These are phyloP conservation scores for Drosophila parthenogenetica DNA, from an alignment of 2,888 invertebrate species.

Conservation along the genomic window DNA sequence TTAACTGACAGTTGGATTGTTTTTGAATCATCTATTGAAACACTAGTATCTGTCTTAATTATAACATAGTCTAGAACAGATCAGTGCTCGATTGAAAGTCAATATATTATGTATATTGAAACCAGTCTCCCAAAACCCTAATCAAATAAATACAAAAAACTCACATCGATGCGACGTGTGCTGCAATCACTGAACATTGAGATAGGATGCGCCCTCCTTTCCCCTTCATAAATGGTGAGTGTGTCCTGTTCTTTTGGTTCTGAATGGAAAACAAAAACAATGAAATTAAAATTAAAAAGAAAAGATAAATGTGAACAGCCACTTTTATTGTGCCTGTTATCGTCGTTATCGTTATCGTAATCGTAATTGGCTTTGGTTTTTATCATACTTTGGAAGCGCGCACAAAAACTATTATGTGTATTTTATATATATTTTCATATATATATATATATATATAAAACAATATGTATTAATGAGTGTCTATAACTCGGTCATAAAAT, in stretches of 20 bases:
- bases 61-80: conserved; percentile 35
- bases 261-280: conserved; percentile 27
- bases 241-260: conserved; percentile 49
- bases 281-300: background rate
- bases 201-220: conserved; percentile 47
- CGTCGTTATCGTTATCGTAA: conserved; percentile 47
- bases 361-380: conserved; percentile 55
- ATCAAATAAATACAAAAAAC: conserved; percentile 2
- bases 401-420: conserved; percentile 45
- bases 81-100: conserved; percentile 17
- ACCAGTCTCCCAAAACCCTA: background rate
- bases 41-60: conserved; percentile 24
- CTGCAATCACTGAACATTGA: conserved; percentile 47
- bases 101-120: conserved; percentile 9
- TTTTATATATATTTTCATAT: conserved; percentile 24
- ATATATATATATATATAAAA: conserved; percentile 1
- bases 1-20: conserved; percentile 28
- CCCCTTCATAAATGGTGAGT: conserved; percentile 54
- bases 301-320: conserved; percentile 33
- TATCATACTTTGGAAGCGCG: conserved; percentile 44
- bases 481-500: conserved; percentile 26
- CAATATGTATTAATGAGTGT: conserved; percentile 25
- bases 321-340: conserved; percentile 48
- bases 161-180: conserved; percentile 43
- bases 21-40: background rate